Evolutionary conservation across 2,113 vertebrate species (phyloP).

Genomic region (Phaethornis superciliosus): DNA sequence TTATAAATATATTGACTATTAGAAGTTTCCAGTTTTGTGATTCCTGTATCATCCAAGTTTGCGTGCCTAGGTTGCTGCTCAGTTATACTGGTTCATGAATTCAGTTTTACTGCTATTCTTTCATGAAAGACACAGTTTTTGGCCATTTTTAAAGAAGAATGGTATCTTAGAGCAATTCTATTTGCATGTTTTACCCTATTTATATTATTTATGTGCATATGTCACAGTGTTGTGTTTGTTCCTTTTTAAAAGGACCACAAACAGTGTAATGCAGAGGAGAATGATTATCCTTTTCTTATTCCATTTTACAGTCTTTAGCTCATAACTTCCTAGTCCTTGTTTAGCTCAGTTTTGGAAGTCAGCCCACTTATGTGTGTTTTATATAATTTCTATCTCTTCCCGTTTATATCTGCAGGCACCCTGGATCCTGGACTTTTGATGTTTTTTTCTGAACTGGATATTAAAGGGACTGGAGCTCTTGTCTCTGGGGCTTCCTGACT

Average conservation of each 20-base stretch:
- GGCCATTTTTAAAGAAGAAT: background rate
- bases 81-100: background rate
- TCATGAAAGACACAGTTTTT: background rate
- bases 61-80: background rate
- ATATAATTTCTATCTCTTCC: background rate
- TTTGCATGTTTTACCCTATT: background rate
- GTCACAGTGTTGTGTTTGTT: background rate
- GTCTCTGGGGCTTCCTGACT: background rate
- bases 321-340: background rate
- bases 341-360: background rate
- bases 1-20: background rate
- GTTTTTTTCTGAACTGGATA: background rate
- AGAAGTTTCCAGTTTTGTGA: background rate
- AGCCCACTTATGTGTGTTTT: background rate
- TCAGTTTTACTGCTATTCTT: background rate
- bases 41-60: rapidly evolving
- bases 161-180: background rate
- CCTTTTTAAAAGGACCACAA: background rate
- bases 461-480: background rate
- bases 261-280: background rate
- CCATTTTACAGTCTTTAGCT: background rate
- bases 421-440: background rate
- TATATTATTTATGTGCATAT: background rate
- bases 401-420: background rate
- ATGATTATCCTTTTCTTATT: background rate